A percentile compares a stretch with the other conserved stretches of the same genome.
phyloP scores from a whole-genome alignment of 2,797 vertebrate genomes.

The Gallinago stenura region DNA sequence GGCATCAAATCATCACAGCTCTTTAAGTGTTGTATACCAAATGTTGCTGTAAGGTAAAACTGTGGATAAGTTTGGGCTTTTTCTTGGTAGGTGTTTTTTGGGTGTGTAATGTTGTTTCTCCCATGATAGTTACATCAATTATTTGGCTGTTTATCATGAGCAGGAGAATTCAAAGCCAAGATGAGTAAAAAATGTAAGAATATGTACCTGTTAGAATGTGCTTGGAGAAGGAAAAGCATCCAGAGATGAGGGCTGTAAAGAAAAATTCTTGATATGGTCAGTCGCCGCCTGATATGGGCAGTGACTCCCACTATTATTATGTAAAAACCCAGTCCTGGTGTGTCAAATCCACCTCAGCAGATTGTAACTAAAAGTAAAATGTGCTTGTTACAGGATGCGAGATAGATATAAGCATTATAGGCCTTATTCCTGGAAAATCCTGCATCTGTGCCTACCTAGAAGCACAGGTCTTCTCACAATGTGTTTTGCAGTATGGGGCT shows the following conservation, averaged over 20 bases:
- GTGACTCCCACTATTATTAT: not conserved
- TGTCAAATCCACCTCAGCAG: not conserved
- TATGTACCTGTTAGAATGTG: not conserved
- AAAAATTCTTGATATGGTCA: not conserved
- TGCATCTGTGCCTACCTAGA: not conserved
- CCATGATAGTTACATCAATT: not conserved
- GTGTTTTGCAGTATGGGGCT: not conserved
- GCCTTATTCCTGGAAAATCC: not conserved
- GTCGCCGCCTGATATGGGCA: not conserved
- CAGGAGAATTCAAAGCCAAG: not conserved
- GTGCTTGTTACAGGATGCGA: not conserved
- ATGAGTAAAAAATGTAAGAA: not conserved
- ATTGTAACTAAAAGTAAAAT: not conserved
- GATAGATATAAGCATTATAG: not conserved
- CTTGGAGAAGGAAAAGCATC: not conserved
- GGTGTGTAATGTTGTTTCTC: not conserved
- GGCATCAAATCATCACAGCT: not conserved
- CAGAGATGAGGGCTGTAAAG: not conserved
- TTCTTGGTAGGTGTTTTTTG: not conserved
- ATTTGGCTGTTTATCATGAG: not conserved
- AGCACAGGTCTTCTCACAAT: not conserved
- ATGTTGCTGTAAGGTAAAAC: not conserved
- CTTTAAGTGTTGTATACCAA: not conserved
- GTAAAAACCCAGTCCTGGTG: not conserved
- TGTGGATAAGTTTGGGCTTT: not conserved